These are phyloP conservation scores for Amaurobius ferox DNA, from an alignment of 2,888 invertebrate genomes.

Conservation along the genomic window DNA sequence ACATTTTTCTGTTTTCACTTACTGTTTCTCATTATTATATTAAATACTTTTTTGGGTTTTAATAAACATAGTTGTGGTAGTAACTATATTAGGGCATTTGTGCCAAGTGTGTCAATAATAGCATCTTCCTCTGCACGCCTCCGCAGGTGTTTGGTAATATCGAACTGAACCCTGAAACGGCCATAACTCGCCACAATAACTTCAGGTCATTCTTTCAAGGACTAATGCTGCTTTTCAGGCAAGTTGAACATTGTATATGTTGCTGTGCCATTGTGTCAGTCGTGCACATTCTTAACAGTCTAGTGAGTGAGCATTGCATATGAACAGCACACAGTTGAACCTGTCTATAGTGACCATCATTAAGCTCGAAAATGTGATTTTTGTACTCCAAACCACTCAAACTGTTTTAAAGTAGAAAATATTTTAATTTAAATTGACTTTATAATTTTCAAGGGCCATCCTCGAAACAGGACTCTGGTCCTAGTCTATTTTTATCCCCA, in stretches of 20 bases:
- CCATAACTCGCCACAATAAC: slow-evolving; percentile 99
- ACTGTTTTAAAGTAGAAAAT: too few relatives aligned
- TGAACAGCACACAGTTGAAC: slow-evolving; percentile 1
- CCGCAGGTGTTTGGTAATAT: slow-evolving; percentile 99
- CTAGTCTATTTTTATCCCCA: too few relatives aligned
- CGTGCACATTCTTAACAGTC: slow-evolving; percentile 39
- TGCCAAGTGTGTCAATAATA: slow-evolving; percentile 43
- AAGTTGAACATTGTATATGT: slow-evolving; percentile 79
- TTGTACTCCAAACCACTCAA: too few relatives aligned
- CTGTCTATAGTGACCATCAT: neutral
- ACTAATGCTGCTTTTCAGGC: slow-evolving; percentile 99
- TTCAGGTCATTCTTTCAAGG: slow-evolving; percentile 99
- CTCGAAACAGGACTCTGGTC: too few relatives aligned
- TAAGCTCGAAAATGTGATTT: too few relatives aligned
- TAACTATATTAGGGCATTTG: slow-evolving; percentile 39
- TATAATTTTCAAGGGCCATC: too few relatives aligned
- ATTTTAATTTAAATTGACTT: too few relatives aligned
- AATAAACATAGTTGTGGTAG: neutral
- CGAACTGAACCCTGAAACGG: slow-evolving; percentile 90
- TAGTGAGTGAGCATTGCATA: slow-evolving; percentile 8
- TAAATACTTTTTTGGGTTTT: slow-evolving; percentile 7
- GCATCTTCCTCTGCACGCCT: slow-evolving; percentile 69
- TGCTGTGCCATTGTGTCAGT: slow-evolving; percentile 58
- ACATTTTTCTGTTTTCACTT: slow-evolving; percentile 27
- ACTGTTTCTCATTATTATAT: neutral